Conservation (phyloP, 2,888 invertebrate genomes). For the Stenotaenia linearis region DNA sequence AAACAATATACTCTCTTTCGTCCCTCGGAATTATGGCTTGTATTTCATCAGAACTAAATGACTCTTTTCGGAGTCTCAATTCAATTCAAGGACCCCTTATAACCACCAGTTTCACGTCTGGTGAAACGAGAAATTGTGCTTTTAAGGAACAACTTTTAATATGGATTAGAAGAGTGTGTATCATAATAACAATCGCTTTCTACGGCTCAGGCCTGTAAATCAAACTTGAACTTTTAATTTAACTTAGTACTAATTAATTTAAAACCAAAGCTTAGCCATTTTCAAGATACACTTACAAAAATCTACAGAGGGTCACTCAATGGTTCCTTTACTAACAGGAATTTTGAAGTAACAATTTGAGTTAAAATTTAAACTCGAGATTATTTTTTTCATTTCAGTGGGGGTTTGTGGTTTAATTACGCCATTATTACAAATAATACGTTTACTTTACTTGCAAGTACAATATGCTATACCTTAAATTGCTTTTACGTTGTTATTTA, state of each 20-base stretch:
- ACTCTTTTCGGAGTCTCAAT: neutral
- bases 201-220: conserved; percentile 2
- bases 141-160: too few species aligned
- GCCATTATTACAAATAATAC: neutral
- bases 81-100: too few species aligned
- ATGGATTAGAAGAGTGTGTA: neutral
- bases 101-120: too few species aligned
- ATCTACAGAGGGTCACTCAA: neutral
- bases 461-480: neutral
- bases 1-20: neutral
- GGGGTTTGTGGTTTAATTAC: neutral
- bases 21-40: neutral
- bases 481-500: neutral
- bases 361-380: neutral
- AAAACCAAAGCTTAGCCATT: neutral
- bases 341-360: neutral
- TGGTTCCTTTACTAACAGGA: neutral
- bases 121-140: too few species aligned
- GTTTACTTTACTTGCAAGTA: neutral
- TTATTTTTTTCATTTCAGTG: neutral
- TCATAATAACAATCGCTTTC: neutral
- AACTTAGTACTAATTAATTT: neutral
- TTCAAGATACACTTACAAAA: neutral
- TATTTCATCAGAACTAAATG: neutral
- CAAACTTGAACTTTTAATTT: neutral